Base-by-base conservation (phyloP, 2,113 vertebrate genomes). In the Hydropotes inermis region DNA sequence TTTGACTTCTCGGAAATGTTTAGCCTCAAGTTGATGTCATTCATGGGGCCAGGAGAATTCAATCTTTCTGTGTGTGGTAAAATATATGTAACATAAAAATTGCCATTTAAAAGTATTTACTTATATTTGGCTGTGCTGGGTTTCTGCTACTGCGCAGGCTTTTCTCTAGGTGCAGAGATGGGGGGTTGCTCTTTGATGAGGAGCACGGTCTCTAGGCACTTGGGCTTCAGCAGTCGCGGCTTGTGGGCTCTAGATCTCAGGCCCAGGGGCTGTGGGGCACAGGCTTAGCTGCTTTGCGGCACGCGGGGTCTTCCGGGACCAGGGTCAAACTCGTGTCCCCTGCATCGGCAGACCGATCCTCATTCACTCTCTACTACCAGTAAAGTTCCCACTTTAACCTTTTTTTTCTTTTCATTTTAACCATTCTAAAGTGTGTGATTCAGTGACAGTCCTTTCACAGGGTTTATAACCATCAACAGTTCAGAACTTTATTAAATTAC, bases 251-350 rank as follows among this genome's bases (percentile, higher is more conserved):
- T 43, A 39, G 70, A 27, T 11, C 0, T 1, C 19, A 39, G 36
- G 70, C 36, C 23, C 70, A 39, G 70, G 6, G 70, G 70, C n/a
- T 43, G 36, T 43, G 36, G 70, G 23, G 70, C 70, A 13, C 11
- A 43, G 70, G 70, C 70, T 43, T 27, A 14, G 23, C 15, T 76
- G 70, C 70, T 43, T 21, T 15, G 39, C 0, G 0, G 70, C 70
- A 43, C 1, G 3, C 14, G 39, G 70, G 6, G 12, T 39, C 70
- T 25, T 25, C 36, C 6, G 6, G 1, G 36, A 25, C 10, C 5
- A 36, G 67, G 67, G 10, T 39, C 19, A 39, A 74, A 74, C 36
- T 2, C 5, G 0, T 76, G 39, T 43, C 70, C 12, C 12, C 23
- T 76, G 39, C 23, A 27, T 76, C 23, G 3, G 23, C 12, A 76